Evolutionary conservation across 2,797 vertebrate genomes (phyloP).

Genomic region (Zalophus californianus): DNA sequence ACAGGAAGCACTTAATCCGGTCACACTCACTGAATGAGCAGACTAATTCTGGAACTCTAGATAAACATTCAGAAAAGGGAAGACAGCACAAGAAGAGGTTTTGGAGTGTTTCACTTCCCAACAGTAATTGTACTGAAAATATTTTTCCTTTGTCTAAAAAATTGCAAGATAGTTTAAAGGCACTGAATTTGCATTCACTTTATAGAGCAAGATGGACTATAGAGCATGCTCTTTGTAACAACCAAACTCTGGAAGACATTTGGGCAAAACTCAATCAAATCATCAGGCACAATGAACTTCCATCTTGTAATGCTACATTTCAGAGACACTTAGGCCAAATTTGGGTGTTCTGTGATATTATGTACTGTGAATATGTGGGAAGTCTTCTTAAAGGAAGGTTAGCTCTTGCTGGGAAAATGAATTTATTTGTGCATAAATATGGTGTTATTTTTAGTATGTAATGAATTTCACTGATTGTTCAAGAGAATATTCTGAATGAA

Average conservation of each 20-base stretch:
- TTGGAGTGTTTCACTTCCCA: conserved; percentile 91
- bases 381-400: conserved; percentile 91
- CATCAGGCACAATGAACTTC: conserved; percentile 88
- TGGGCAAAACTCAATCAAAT: conserved; percentile 91
- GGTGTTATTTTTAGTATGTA: conserved; percentile 92
- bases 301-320: conserved; percentile 95
- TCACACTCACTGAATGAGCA: conserved; percentile 56
- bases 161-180: conserved; percentile 88
- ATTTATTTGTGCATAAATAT: conserved; percentile 90
- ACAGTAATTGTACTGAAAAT: conserved; percentile 76
- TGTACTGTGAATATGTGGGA: conserved; percentile 93
- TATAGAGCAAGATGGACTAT: conserved; percentile 95
- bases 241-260: conserved; percentile 90
- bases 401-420: conserved; percentile 91
- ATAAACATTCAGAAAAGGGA: conserved; percentile 65
- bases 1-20: conserved; percentile 47
- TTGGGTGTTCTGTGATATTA: conserved; percentile 96
- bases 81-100: conserved; percentile 86
- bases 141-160: conserved; percentile 88
- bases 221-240: conserved; percentile 87
- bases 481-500: conserved; percentile 63
- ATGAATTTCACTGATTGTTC: conserved; percentile 53
- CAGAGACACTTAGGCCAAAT: conserved; percentile 92
- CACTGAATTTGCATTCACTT: conserved; percentile 89
- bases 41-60: conserved; percentile 64